Conservation (phyloP, 2,888 invertebrate species). For the Gibbula magus region DNA sequence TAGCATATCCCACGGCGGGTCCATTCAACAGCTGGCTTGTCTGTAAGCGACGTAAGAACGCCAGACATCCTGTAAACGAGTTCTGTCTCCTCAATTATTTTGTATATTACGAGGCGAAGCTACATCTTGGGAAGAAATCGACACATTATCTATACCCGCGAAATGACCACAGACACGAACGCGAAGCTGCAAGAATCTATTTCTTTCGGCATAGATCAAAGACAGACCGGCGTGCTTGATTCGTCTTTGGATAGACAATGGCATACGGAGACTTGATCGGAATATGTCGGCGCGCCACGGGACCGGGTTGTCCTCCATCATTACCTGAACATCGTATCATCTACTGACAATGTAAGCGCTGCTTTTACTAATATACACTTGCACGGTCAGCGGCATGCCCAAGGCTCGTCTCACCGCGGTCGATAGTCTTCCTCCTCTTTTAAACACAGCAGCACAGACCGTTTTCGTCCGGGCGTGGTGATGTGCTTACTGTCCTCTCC, state of each 20-base stretch:
- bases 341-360: slow-evolving; percentile 3
- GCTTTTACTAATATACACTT: slow-evolving; percentile 4
- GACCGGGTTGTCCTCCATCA: background rate
- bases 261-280: background rate
- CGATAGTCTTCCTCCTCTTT: slow-evolving; percentile 5
- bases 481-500: background rate
- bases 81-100: too few relatives aligned
- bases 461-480: background rate
- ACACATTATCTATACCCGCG: too few relatives aligned
- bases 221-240: too few relatives aligned
- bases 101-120: too few relatives aligned
- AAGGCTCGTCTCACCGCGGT: background rate
- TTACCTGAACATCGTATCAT: background rate
- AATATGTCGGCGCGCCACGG: background rate
- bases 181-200: background rate
- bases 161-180: background rate
- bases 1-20: too few relatives aligned
- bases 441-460: background rate
- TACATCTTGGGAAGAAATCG: too few relatives aligned
- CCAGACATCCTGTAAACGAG: too few relatives aligned
- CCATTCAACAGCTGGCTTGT: too few relatives aligned
- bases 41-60: too few relatives aligned
- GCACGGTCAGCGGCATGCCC: background rate
- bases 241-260: background rate
- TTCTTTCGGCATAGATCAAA: background rate